A percentile compares a stretch with the other conserved stretches of the same genome.
These are phyloP conservation scores for Rhineura floridana DNA, from an alignment of 2,113 vertebrate species.

Conservation along the genomic window DNA sequence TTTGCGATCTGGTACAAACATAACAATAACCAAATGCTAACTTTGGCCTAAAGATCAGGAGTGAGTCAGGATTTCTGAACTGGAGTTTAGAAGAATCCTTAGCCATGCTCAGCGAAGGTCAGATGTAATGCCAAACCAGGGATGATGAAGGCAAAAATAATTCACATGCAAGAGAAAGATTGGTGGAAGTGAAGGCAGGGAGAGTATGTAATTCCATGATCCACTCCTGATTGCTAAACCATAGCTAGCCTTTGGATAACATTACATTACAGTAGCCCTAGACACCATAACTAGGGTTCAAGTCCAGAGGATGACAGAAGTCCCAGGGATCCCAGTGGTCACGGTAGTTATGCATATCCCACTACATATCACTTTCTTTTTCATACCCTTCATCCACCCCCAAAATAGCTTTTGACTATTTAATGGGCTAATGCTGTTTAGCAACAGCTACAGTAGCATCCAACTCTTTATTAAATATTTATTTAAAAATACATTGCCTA, in stretches of 20 bases:
- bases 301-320: not conserved
- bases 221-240: not conserved
- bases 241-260: not conserved
- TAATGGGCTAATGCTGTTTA: constrained; percentile 18
- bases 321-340: not conserved
- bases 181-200: not conserved
- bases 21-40: not conserved
- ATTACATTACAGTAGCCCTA: not conserved
- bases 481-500: constrained; percentile 25
- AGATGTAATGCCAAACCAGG: not conserved
- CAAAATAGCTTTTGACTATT: constrained; percentile 1
- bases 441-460: constrained; percentile 23
- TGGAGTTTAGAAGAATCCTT: not conserved
- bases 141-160: not conserved
- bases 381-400: constrained; percentile 21
- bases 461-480: constrained; percentile 15
- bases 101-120: not conserved
- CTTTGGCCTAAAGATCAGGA: not conserved
- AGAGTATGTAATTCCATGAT: not conserved
- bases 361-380: constrained; percentile 27
- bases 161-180: not conserved
- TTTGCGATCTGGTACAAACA: too few relatives aligned
- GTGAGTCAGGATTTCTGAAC: not conserved
- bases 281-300: not conserved
- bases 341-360: constrained; percentile 9